A percentile compares a stretch with the other conserved stretches of the same genome.
phyloP scores from a whole-genome alignment of 2,113 vertebrate genomes.

The Pseudorasbora parva region DNA sequence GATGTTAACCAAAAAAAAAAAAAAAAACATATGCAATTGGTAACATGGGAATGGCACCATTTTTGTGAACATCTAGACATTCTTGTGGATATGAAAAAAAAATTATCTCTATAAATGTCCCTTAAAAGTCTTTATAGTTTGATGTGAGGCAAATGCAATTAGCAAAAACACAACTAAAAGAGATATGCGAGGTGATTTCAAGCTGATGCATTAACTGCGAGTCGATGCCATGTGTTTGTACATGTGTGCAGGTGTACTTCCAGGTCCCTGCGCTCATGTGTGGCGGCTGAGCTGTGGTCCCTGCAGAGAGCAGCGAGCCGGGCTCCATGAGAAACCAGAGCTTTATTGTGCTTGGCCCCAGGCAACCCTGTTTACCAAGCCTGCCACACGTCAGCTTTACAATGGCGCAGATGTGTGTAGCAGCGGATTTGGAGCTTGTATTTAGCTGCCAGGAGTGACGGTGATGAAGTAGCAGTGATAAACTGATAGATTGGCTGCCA shows the following conservation, averaged over 20 bases:
- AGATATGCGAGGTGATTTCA: not conserved
- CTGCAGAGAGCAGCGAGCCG: constrained; percentile 33
- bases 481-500: constrained; percentile 89
- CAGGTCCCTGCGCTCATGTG: constrained; percentile 32
- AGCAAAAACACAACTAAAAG: not conserved
- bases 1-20: not conserved
- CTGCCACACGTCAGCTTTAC: constrained; percentile 74
- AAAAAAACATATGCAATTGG: not conserved
- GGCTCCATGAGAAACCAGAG: constrained; percentile 50
- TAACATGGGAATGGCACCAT: too few relatives aligned
- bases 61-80: not conserved
- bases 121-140: not conserved
- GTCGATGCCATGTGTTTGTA: not conserved
- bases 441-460: constrained; percentile 88
- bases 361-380: constrained; percentile 79
- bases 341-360: constrained; percentile 69
- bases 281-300: constrained; percentile 29
- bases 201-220: not conserved
- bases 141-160: not conserved
- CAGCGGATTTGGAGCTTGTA: constrained; percentile 86
- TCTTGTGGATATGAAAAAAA: constrained; percentile 1
- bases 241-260: constrained; percentile 32
- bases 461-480: constrained; percentile 90
- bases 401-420: constrained; percentile 78
- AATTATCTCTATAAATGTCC: not conserved